These are phyloP conservation scores for Gobius niger DNA, from an alignment of 2,113 vertebrate species.

Conservation along the genomic window DNA sequence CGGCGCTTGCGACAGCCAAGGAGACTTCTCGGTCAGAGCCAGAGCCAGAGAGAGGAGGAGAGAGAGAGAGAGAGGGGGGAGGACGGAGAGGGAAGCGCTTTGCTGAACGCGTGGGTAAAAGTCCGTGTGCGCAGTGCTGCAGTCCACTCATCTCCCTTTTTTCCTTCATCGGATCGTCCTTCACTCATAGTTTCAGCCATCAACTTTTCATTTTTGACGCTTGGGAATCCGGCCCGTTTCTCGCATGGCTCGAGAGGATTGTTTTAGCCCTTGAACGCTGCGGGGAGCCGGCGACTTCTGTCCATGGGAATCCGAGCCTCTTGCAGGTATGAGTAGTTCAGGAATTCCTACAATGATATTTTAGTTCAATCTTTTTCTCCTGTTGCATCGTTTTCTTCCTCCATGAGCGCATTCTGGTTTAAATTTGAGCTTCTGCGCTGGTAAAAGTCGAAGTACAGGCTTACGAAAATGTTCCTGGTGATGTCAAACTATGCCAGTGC, in stretches of 20 bases:
- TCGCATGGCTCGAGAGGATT: conserved; percentile 55
- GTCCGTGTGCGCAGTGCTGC: conserved; percentile 44
- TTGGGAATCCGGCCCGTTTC: neutral
- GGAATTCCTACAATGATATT: neutral
- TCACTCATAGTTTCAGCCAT: neutral
- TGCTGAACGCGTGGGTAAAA: conserved; percentile 6
- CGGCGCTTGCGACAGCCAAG: conserved; percentile 69
- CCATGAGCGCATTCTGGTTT: neutral
- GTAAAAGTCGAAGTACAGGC: neutral
- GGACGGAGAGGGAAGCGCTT: neutral
- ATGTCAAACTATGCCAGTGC: neutral
- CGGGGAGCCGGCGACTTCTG: conserved; percentile 29
- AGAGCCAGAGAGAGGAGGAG: too few relatives aligned
- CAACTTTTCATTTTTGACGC: conserved; percentile 12
- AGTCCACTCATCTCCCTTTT: conserved; percentile 5
- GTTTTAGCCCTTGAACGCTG: conserved; percentile 69
- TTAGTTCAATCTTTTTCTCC: neutral
- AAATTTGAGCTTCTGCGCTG: neutral
- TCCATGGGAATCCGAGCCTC: conserved; percentile 88
- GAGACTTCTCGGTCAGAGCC: conserved; percentile 70
- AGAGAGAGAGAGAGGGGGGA: conserved; percentile 11
- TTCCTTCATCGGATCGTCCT: neutral
- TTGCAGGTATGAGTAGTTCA: conserved; percentile 77
- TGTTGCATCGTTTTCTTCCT: neutral
- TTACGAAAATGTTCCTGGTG: too few relatives aligned